Base-by-base conservation (phyloP, 2,113 vertebrate genomes). In the Nettapus auritus region DNA sequence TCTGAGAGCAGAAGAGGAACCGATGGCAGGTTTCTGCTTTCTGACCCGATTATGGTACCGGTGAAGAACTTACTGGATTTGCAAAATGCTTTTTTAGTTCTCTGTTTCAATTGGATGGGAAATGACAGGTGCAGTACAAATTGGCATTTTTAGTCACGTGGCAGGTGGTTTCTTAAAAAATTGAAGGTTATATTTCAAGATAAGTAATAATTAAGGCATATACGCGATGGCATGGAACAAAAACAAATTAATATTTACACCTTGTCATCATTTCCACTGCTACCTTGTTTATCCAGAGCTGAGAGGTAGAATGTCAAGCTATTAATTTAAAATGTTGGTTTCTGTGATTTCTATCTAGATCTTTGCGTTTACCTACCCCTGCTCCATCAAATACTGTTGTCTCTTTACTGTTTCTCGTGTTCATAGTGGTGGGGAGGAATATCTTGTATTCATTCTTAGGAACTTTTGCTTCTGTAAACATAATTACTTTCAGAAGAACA, bases 371-470 rank as follows among this genome's bases (percentile, higher is more conserved):
- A 9, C 8, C 23, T 57, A 0, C 15, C 1, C 3, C 55, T 26
- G 19, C 28, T 26, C 42, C 3, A 0, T 57, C 48, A 36, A 20
- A 42, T 6, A 16, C 26, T 38, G 21, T 9, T 66, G 10, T 4
- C 20, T 71, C 59, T 11, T 55, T 20, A 53, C 13, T 11, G 3
- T 0, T 0, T 60, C 52, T 19, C 17, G 13, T n/a, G 40, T 44
- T 70, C 34, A 7, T 23, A 11, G 38, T n/a, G 46, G 3, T 31
- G 56, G 21, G 23, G 26, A 68, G 34, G n/a, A 6, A 12, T 16
- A 25, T 38, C 38, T 64, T 29, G 52, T 4, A 8, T 13, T 66
- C 1, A 0, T 46, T 62, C 44, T 75, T 66, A 40, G 31, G 33
- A 36, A n/a, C 31, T 50, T 53, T 53, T 56, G 62, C 38, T 28